phyloP scores from a whole-genome alignment of 1,140 invertebrate genomes.

The Macrocentrus cingulum region DNA sequence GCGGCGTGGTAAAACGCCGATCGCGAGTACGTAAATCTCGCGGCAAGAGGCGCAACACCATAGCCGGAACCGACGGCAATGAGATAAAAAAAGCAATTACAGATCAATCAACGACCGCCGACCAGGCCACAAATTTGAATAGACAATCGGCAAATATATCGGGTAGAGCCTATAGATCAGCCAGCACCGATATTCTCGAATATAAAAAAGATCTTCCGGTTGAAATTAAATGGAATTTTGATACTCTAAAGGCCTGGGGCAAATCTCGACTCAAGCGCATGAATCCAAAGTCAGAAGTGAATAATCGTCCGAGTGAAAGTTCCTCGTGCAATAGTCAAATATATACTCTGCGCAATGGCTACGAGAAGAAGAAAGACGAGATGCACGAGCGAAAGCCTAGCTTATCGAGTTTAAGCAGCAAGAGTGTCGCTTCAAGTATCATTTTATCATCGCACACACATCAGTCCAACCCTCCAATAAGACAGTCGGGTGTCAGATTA shows the following conservation, averaged over 20 bases:
- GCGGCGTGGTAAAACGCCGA: constrained; percentile 65
- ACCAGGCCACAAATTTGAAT: constrained; percentile 55
- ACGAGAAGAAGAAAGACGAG: constrained; percentile 59
- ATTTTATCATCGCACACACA: constrained; percentile 56
- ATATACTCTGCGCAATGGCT: background rate
- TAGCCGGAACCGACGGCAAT: constrained; percentile 84
- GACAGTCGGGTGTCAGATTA: constrained; percentile 66
- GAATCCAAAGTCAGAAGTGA: constrained; percentile 60
- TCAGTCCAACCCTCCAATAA: constrained; percentile 14
- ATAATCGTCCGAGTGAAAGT: constrained; percentile 22
- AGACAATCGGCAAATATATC: constrained; percentile 48
- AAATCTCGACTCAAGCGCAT: constrained; percentile 74
- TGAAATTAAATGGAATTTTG: constrained; percentile 76
- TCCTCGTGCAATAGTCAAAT: background rate
- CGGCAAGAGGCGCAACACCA: constrained; percentile 84
- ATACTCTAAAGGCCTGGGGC: constrained; percentile 81
- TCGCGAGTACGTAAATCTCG: constrained; percentile 74
- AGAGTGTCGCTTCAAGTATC: constrained; percentile 57
- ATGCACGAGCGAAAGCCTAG: constrained; percentile 75
- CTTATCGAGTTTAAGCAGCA: constrained; percentile 65
- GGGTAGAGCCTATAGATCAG: constrained; percentile 67
- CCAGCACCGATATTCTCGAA: constrained; percentile 60
- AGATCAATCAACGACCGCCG: background rate
- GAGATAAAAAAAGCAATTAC: constrained; percentile 74
- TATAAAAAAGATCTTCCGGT: constrained; percentile 62